Base-by-base conservation (phyloP, 2,888 invertebrate species). In the Synergus itoensis region DNA sequence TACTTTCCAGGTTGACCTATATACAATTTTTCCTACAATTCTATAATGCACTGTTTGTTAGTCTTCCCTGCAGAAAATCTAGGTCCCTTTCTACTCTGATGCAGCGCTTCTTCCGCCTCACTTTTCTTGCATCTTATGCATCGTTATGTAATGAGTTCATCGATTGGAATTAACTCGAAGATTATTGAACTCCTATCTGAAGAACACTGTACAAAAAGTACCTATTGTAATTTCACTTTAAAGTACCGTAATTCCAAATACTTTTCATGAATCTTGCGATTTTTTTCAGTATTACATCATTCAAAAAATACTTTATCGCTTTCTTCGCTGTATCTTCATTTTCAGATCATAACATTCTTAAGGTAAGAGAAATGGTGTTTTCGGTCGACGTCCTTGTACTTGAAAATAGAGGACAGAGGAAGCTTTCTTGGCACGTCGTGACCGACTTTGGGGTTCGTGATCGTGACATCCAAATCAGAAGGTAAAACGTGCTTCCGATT, bases 131-230 rank as follows among this genome's bases (percentile, higher is more conserved):
- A 14, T 28, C 45, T 53, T 77, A 40, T 43, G n/a, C 41, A 79
- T 81, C 76, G 78, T 81, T 83, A 83, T 81, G 79, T 80, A 81
- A 80, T 67, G 77, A 79, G 80, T 82, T 82, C 81, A 81, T 79
- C 80, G 80, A 80, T 82, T 82, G 77, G 77, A 63, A 77, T 82
- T 62, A 12, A 62, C 4, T 79, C 79, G 65, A 79, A 75, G 81
- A 77, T 60, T 81, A 77, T 79, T 81, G 79, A 82, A 78, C 81
- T 81, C 63, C 79, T 79, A 36, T 36, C 36, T 36, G 36, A 36
- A 36, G 36, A 36, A 36, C 4, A 36, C 5, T 36, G 36, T 36
- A 36, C 36, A 36, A 36, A 36, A 5, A 36, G 36, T 4, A n/a
- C n/a, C n/a, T n/a, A 7, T 36, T 36, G 5, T 36, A 4, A 16